Evolutionary conservation across 2,888 invertebrate species (phyloP), one percentile per base, ranked within the genome.

Genomic region (Aleiodes leptofemur): DNA sequence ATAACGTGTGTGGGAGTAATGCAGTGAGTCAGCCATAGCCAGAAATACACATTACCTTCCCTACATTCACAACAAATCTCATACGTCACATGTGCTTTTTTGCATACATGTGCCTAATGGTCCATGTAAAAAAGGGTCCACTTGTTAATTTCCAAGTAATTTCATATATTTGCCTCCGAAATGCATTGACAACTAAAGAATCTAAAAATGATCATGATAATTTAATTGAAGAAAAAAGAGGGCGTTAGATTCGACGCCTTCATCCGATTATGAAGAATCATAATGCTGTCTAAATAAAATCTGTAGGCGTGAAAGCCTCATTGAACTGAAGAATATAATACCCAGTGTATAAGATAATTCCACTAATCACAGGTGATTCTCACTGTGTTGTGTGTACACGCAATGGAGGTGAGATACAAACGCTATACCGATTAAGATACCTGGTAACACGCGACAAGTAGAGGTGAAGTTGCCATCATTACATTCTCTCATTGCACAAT

Each of bases 1-100:
- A 84, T 79, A 78, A 81, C 74, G 77, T 76, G 85, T 80, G 87
- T 87, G 84, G 87, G 87, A 82, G 85, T 79, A 66, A 34, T 50
- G 81, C 76, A 74, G 79, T 87, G 87, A 87, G 80, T 87, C 87
- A 87, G 81, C 81, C 73, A 76, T 76, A 74, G 76, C 84, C 87
- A 86, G 84, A 87, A 87, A 87, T 87, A 87, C 80, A 79, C 78
- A 78, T 69, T 56, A 43, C 68, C 77, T 79, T 80, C 74, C 70
- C 77, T 78, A 82, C 83, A 82, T 83, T 81, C 84, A 85, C 84
- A 84, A 83, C 83, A 83, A 86, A 83, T 79, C 79, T 64, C 80
- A 78, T 79, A 80, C 84, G 82, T 84, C 84, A 83, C 38, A 71
- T 48, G 34, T 61, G 48, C 31, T 29, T 31, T 50, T 50, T 66